Conservation (phyloP, 2,888 invertebrate genomes). For the Sicus ferrugineus region DNA sequence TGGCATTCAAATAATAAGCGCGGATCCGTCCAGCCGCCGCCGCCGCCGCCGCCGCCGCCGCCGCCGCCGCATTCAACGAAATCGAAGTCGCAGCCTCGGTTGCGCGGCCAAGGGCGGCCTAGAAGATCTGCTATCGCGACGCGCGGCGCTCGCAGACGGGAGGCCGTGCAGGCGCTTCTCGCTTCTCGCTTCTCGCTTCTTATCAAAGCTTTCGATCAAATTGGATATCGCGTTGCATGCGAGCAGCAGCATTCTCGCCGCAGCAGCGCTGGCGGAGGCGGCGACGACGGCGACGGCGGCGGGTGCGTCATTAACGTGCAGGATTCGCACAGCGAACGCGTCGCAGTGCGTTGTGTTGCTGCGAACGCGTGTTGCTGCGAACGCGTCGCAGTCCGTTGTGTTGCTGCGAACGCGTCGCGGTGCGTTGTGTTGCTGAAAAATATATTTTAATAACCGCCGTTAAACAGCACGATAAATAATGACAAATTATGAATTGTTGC, state of each 20-base stretch:
- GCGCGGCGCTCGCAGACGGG: not conserved
- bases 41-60: slow-evolving; percentile 43
- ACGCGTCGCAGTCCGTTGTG: not conserved
- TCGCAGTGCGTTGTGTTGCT: not conserved
- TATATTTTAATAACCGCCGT: slow-evolving; percentile 62
- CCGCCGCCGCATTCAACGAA: slow-evolving; percentile 14
- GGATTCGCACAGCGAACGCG: too few relatives aligned
- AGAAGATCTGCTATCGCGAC: not conserved
- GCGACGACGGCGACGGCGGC: not conserved
- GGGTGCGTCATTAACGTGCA: not conserved
- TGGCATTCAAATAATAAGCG: slow-evolving; percentile 50
- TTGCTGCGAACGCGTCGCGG: not conserved
- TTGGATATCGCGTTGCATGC: slow-evolving; percentile 55
- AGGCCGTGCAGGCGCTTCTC: not conserved
- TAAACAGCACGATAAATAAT: slow-evolving; percentile 63
- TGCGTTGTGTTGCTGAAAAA: slow-evolving; percentile 49
- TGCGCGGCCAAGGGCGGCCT: not conserved
- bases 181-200: slow-evolving; percentile 7
- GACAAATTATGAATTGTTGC: slow-evolving; percentile 63
- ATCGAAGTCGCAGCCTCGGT: slow-evolving; percentile 35
- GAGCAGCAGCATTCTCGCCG: not conserved
- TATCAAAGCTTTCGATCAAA: slow-evolving; percentile 62
- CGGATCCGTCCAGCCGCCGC: too few relatives aligned
- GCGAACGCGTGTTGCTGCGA: not conserved
- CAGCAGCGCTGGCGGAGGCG: not conserved